These are phyloP conservation scores for Dinomys branickii DNA, from an alignment of 2,113 vertebrate species.

Conservation along the genomic window DNA sequence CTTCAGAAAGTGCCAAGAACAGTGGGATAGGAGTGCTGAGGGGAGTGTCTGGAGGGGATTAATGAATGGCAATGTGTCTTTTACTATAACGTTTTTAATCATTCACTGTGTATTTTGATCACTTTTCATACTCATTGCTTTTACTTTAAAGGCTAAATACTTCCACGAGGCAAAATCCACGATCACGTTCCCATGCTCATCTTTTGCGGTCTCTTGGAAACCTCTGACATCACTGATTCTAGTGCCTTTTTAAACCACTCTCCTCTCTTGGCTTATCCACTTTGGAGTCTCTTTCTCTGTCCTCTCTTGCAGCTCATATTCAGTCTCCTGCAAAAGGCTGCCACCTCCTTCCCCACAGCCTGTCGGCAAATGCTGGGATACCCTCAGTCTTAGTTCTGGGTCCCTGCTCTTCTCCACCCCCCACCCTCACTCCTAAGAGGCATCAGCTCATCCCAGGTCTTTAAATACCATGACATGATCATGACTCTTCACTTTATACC, in stretches of 20 bases:
- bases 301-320: neutral
- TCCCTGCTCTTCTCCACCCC: neutral
- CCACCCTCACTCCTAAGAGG: neutral
- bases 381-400: neutral
- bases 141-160: neutral
- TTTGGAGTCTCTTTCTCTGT: neutral
- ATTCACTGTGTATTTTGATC: neutral
- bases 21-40: neutral
- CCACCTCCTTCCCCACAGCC: too few species aligned
- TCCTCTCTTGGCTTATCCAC: too few species aligned
- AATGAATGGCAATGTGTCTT: neutral
- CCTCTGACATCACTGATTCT: neutral
- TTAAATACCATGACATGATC: neutral
- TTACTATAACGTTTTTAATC: neutral
- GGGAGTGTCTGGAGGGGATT: neutral
- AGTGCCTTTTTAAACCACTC: neutral
- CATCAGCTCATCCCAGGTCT: neutral
- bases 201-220: neutral
- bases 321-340: neutral
- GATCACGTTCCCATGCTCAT: neutral
- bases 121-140: neutral
- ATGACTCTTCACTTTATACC: neutral
- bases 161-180: neutral
- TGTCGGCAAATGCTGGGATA: neutral
- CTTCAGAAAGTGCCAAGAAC: neutral